These are phyloP conservation scores for Bathynomus jamesi DNA, from an alignment of 1,140 invertebrate species.

Conservation along the genomic window DNA sequence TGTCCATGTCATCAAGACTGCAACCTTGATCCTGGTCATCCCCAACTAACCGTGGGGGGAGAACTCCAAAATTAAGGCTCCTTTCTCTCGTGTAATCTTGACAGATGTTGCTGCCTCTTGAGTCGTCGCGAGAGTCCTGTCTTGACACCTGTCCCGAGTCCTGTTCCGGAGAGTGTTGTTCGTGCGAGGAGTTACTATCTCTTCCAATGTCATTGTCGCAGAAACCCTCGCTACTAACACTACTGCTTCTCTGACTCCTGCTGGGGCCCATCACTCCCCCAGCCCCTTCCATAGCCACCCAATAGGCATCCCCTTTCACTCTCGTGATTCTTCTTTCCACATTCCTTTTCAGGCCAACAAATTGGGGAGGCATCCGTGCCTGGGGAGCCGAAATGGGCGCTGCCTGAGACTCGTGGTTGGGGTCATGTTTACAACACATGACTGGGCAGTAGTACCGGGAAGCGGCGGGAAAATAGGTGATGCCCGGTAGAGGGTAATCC, in stretches of 20 bases:
- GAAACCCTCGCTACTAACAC: slow-evolving; percentile 89
- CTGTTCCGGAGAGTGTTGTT: too few relatives aligned
- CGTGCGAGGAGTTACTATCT: slow-evolving; percentile 37
- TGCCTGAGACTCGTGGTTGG: too few relatives aligned
- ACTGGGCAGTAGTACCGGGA: slow-evolving; percentile 36
- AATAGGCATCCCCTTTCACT: too few relatives aligned
- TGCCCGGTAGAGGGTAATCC: slow-evolving; percentile 73
- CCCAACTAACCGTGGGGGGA: slow-evolving; percentile 27
- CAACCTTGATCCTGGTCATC: slow-evolving; percentile 19
- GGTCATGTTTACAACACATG: slow-evolving; percentile 28
- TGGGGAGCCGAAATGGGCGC: too few relatives aligned
- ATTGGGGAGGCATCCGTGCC: too few relatives aligned
- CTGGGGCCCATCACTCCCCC: slow-evolving; percentile 15
- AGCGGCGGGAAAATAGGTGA: slow-evolving; percentile 45
- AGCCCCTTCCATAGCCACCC: too few relatives aligned
- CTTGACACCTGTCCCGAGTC: too few relatives aligned
- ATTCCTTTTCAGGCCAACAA: too few relatives aligned
- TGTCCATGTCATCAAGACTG: slow-evolving; percentile 9
- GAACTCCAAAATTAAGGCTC: slow-evolving; percentile 18
- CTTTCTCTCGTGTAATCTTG: too few relatives aligned
- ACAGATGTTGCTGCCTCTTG: too few relatives aligned
- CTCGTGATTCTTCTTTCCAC: too few relatives aligned
- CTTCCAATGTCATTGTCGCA: slow-evolving; percentile 62
- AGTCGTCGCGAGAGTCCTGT: too few relatives aligned
- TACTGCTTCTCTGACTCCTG: slow-evolving; percentile 75